Conservation (phyloP, 2,888 invertebrate species). For the Drosophila suboccidentalis region DNA sequence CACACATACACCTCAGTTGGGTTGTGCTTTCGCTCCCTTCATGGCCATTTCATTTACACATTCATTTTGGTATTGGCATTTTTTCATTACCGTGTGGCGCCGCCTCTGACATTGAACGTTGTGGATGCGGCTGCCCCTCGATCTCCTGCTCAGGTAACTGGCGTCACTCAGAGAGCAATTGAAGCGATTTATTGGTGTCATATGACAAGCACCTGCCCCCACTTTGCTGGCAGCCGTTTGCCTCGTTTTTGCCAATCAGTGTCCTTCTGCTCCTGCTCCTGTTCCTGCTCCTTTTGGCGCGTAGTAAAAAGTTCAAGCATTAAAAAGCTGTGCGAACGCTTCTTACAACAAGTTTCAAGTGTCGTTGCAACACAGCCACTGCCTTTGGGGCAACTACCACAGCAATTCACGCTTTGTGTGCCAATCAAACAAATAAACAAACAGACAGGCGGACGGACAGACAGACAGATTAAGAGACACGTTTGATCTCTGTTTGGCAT, state of each 20-base stretch:
- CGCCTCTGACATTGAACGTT: constrained; percentile 62
- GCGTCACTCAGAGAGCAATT: constrained; percentile 79
- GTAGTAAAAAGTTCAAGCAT: constrained; percentile 78
- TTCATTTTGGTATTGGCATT: constrained; percentile 76
- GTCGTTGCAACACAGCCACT: constrained; percentile 46
- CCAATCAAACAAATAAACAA: constrained; percentile 69
- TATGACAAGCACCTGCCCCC: constrained; percentile 70
- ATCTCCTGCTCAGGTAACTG: constrained; percentile 39
- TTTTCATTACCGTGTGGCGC: constrained; percentile 68
- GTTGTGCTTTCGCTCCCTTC: constrained; percentile 10
- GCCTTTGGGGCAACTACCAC: constrained; percentile 28
- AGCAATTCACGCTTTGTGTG: constrained; percentile 63
- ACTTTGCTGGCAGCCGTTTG: neutral
- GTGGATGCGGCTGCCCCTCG: constrained; percentile 16
- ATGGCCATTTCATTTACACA: constrained; percentile 52
- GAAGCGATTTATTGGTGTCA: constrained; percentile 82
- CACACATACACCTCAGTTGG: constrained; percentile 6
- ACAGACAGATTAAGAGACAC: constrained; percentile 26
- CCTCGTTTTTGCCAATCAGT: constrained; percentile 49
- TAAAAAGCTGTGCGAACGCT: constrained; percentile 62
- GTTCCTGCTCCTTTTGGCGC: constrained; percentile 39
- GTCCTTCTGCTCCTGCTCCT: constrained; percentile 22
- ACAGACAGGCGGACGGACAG: constrained; percentile 28
- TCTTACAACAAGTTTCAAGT: constrained; percentile 68
- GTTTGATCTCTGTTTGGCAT: constrained; percentile 39